phyloP scores from a whole-genome alignment of 2,797 vertebrate species.

The Tiaroga cobitis region DNA sequence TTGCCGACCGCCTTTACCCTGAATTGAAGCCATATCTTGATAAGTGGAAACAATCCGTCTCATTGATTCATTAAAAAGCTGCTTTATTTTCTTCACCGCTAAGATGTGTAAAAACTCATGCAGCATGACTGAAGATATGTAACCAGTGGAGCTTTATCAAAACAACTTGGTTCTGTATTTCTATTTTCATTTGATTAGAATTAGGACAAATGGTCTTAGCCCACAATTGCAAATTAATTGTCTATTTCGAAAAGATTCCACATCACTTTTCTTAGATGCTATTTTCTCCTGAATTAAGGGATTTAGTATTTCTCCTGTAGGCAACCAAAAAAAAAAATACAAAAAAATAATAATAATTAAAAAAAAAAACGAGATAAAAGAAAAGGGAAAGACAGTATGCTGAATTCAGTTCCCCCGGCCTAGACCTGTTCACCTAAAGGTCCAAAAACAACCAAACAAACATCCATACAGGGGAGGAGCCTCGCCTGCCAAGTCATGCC shows the following conservation, averaged over 20 bases:
- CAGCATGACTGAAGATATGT: constrained; percentile 6
- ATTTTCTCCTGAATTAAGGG: constrained; percentile 12
- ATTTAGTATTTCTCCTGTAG: constrained; percentile 30
- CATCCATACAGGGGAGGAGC: constrained; percentile 54
- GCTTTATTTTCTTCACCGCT: constrained; percentile 21
- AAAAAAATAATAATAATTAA: no score
- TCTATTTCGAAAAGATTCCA: constrained; percentile 3
- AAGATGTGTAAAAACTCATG: constrained; percentile 23
- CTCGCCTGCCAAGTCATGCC: constrained; percentile 63
- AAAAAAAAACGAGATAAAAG: not conserved
- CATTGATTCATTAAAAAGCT: constrained; percentile 45
- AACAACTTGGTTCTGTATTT: not conserved
- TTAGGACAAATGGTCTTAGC: not conserved
- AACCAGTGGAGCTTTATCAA: not conserved
- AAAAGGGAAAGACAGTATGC: not conserved
- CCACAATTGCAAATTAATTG: not conserved
- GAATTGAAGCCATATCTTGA: constrained; percentile 51
- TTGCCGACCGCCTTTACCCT: constrained; percentile 35
- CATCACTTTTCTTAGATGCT: not conserved
- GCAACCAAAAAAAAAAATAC: not conserved
- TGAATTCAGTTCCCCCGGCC: constrained; percentile 15
- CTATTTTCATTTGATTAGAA: constrained; percentile 1
- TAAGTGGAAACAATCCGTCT: constrained; percentile 49
- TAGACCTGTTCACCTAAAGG: constrained; percentile 66
- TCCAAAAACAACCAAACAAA: constrained; percentile 68